Evolutionary conservation across 1,140 invertebrate species (phyloP).

Genomic region (Leptopilina boulardi): DNA sequence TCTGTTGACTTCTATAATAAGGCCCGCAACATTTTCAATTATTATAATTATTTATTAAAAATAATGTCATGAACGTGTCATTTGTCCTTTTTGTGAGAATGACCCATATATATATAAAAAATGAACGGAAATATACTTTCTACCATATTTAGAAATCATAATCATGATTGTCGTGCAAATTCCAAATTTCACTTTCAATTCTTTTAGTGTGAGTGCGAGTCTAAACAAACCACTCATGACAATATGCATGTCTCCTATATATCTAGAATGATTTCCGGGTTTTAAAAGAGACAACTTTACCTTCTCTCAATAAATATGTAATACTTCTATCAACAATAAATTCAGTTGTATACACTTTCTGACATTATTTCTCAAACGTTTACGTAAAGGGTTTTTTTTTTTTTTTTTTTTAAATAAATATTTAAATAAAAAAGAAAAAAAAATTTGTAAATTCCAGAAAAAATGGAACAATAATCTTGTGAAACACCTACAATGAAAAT

Average conservation of each 20-base stretch:
- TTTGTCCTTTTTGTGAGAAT: too few relatives aligned
- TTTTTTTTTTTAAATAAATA: too few relatives aligned
- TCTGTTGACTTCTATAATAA: too few relatives aligned
- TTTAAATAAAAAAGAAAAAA: not conserved
- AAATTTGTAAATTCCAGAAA: too few relatives aligned
- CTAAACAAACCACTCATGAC: conserved; percentile 4
- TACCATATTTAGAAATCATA: not conserved
- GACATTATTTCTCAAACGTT: not conserved
- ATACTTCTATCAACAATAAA: conserved; percentile 19
- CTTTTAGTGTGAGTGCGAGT: not conserved
- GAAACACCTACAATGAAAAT: too few relatives aligned
- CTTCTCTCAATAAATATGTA: not conserved
- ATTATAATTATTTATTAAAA: too few relatives aligned
- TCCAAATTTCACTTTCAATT: conserved; percentile 26
- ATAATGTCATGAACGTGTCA: too few relatives aligned
- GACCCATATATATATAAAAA: too few relatives aligned
- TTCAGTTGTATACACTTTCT: not conserved
- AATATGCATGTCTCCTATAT: not conserved
- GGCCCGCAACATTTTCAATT: too few relatives aligned
- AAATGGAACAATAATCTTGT: too few relatives aligned
- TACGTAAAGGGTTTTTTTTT: too few relatives aligned
- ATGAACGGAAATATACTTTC: not conserved
- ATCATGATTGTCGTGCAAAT: conserved; percentile 22
- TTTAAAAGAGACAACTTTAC: not conserved
- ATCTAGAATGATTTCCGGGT: conserved; percentile 9